Evolutionary conservation across 2,888 invertebrate genomes (phyloP), one percentile per base, ranked within the genome.

Genomic region (Sinodicranocentrus sp.): DNA sequence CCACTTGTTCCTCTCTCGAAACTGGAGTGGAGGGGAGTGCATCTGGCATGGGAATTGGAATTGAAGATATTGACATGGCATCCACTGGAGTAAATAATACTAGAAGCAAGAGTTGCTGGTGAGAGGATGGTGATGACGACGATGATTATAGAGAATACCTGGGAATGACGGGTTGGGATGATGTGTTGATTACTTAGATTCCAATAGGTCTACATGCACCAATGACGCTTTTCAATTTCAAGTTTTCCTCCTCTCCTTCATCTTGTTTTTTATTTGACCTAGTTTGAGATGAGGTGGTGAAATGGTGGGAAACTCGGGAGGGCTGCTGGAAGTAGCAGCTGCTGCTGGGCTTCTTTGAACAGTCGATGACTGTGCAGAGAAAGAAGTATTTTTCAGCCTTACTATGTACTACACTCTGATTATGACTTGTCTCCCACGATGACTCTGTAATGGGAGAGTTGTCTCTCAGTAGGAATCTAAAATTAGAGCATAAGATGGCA

Each of bases 121-220:
- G 52, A 57, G 17, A 57, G 23, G 17, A 57, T 39, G 52, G 52
- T 52, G 52, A 17, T n/a, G 52, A 52, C 5, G 52, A n/a, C 3
- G 17, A 17, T 8, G 17, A 57, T 19, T 21, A 33, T 33, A 48
- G 48, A 15, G 23, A 13, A 19, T 25, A 68, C 23, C 80, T 80
- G 80, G 72, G 23, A 63, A 54, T 80, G 80, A 80, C 80, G 65
- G 63, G 65, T 80, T 65, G 39, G 72, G 71, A 82, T 82, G 80
- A 73, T 82, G 80, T 73, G 80, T 82, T 82, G 73, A 82, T 82
- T 82, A 67, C 80, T 72, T 80, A 15, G 5, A 5, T 48, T 48
- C 28, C 17, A 26, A 65, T 28, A 52, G n/a, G n/a, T n/a, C n/a
- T 44, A 59, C 61, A 73, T n/a, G n/a, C n/a, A n/a, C n/a, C n/a